Percentiles rank a stretch among this genome's conserved stretches.
phyloP scores from a whole-genome alignment of 2,113 vertebrate species.

The Excalfactoria chinensis region DNA sequence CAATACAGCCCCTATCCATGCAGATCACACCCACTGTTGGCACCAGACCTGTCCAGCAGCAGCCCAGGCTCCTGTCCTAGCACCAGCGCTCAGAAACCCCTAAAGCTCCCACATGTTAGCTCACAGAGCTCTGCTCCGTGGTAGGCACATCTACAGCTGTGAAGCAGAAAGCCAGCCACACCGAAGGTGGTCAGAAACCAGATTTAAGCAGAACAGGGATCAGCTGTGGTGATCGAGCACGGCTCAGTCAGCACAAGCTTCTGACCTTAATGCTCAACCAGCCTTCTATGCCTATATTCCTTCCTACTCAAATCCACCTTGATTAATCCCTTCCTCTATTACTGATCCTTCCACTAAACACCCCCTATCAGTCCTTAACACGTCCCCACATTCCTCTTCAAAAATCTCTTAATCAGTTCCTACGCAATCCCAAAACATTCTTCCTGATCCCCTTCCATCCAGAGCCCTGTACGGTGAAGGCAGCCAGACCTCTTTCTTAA shows the following conservation, averaged over 20 bases:
- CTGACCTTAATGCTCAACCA: not conserved
- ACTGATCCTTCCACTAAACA: not conserved
- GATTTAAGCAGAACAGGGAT: not conserved
- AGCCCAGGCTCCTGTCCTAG: not conserved
- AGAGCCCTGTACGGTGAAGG: not conserved
- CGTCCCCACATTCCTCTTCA: not conserved
- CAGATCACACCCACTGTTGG: not conserved
- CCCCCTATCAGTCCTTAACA: not conserved
- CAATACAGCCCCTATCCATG: rapidly evolving
- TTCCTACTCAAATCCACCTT: not conserved
- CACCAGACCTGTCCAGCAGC: not conserved
- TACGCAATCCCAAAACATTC: not conserved
- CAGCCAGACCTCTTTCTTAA: not conserved
- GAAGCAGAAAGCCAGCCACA: not conserved
- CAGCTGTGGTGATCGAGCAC: not conserved
- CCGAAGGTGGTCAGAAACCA: not conserved
- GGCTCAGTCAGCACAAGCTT: not conserved
- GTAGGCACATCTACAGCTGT: not conserved
- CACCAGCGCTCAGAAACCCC: not conserved
- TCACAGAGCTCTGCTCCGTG: no score
- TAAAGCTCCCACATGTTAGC: not conserved
- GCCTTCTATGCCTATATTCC: not conserved
- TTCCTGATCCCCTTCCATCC: not conserved
- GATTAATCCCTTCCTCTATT: not conserved
- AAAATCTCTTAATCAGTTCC: not conserved